Evolutionary conservation across 2,113 vertebrate genomes (phyloP).

Genomic region (Hylia prasina): DNA sequence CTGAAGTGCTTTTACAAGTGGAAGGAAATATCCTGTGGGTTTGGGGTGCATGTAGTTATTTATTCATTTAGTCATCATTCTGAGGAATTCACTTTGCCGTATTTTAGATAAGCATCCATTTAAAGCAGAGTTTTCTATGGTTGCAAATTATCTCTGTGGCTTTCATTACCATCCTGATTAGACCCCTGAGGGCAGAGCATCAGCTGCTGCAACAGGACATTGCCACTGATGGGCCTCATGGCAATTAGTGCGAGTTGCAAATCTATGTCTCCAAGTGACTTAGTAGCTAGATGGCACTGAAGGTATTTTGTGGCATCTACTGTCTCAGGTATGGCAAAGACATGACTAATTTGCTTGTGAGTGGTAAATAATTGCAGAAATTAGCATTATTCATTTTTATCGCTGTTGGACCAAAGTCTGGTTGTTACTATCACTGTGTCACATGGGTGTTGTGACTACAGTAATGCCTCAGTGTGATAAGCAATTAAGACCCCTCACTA

Average conservation of each 20-base stretch:
- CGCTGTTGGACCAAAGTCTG: not conserved
- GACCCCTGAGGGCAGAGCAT: conserved; percentile 13
- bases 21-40: not conserved
- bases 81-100: not conserved
- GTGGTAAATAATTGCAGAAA: conserved; percentile 38
- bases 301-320: conserved; percentile 59
- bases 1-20: not conserved
- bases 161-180: not conserved
- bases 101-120: not conserved
- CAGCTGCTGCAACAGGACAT: conserved; percentile 6
- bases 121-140: not conserved
- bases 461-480: not conserved
- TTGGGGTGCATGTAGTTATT: not conserved
- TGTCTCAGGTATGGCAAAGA: conserved; percentile 45
- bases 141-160: not conserved
- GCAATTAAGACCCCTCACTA: not conserved
- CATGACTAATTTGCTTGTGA: conserved; percentile 15
- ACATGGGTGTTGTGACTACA: not conserved
- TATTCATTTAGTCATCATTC: not conserved
- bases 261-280: not conserved
- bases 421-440: not conserved
- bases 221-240: not conserved
- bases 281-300: conserved; percentile 64
- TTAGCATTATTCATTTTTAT: not conserved
- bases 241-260: not conserved